Base-by-base conservation (phyloP, 2,888 invertebrate genomes). In the Philhelius pedissequus region DNA sequence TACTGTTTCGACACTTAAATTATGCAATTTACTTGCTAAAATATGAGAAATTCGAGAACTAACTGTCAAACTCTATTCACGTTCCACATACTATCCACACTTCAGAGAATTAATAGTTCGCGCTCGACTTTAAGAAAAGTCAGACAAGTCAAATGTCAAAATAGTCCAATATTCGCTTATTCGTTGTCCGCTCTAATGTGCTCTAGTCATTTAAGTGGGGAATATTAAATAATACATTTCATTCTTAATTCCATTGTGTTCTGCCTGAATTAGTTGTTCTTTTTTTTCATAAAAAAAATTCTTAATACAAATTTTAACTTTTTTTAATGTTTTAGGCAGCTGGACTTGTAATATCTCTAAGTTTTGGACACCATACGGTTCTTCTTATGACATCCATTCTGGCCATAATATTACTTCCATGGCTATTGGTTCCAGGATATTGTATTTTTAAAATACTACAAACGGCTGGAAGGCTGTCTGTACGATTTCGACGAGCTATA, bases 371-470 rank as follows among this genome's bases (percentile, higher is more conserved):
- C 3, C 11, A 13, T 1, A 13, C n/a, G 64, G 18, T 3, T 0
- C 0, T 71, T 6, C 35, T 88, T 2, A 18, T 86, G 0, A 6
- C 81, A 0, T 6, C 87, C 0, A 87, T 87, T 22, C 4, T 87
- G 0, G 11, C 88, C 0, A 45, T 90, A 9, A 86, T 90, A 11
- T 3, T 88, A 0, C 2, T 89, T 3, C 90, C 91, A 0, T 77
- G 90, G 79, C 38, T 90, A 13, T 86, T 83, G 3, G 87, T 91
- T 68, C 91, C 91, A 0, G 87, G 86, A 3, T 91, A 90, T 79
- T 88, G 88, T 6, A 38, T 89, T 0, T 88, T 87, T 56, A 88
- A 88, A 9, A 74, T 90, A 52, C 70, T 86, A 9, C 88, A 88
- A 70, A 88, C 88, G 18, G 87, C 88, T 13, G 91, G 91, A 4